Conservation (phyloP, 1,140 invertebrate species). For the Maniola jurtina region DNA sequence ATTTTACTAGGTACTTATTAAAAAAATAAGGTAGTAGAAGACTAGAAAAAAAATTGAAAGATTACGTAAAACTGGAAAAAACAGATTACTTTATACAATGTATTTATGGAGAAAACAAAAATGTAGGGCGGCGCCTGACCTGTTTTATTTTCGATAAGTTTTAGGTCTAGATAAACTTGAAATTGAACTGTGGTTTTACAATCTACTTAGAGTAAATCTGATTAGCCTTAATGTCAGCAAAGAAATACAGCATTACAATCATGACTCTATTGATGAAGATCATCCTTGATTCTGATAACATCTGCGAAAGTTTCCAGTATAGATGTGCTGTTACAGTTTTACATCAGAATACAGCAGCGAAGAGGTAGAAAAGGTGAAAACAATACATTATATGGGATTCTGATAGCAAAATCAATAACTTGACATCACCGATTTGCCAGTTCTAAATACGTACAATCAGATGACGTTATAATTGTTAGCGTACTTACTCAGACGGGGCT, state of each 20-base stretch:
- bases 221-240: not conserved
- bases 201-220: not conserved
- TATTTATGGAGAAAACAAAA: not conserved
- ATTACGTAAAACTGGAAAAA: constrained; percentile 1
- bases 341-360: not conserved
- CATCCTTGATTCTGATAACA: not conserved
- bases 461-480: constrained; percentile 29
- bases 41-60: not conserved
- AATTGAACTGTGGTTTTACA: too few relatives aligned
- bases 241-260: not conserved
- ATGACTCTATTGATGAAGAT: not conserved
- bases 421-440: constrained; percentile 44
- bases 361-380: constrained; percentile 25
- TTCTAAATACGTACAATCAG: constrained; percentile 30
- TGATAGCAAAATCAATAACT: constrained; percentile 62
- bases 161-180: not conserved
- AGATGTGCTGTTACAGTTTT: not conserved
- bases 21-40: not conserved
- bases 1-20: not conserved
- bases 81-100: not conserved
- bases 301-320: not conserved
- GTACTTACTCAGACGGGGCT: constrained; percentile 97
- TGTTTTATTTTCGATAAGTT: not conserved
- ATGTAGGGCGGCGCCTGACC: not conserved
- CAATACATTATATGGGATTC: constrained; percentile 34